These are phyloP conservation scores for Protobothrops mucrosquamatus DNA, from an alignment of 2,113 vertebrate species.

Conservation along the genomic window DNA sequence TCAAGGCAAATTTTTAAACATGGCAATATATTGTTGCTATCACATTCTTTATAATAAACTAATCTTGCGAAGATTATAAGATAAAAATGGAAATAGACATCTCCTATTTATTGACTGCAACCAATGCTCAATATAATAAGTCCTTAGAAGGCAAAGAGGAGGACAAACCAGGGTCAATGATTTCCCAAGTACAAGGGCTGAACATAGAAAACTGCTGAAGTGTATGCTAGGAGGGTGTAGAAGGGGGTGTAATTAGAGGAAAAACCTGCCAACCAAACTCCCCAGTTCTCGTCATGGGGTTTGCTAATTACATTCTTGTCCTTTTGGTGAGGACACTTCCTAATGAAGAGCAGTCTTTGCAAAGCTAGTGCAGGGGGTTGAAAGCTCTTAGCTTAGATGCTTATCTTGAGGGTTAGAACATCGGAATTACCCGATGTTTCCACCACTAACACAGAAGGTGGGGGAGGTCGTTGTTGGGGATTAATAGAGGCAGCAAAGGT, in stretches of 20 bases:
- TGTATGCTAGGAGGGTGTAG: neutral
- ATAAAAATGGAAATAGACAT: neutral
- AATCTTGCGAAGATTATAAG: neutral
- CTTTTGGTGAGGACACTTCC: slow-evolving; percentile 9
- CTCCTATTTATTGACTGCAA: neutral
- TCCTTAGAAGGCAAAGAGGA: neutral
- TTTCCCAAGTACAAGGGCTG: neutral
- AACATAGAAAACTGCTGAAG: neutral
- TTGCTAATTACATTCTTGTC: slow-evolving; percentile 1
- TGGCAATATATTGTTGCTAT: neutral
- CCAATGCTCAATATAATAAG: neutral
- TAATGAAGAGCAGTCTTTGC: slow-evolving; percentile 1
- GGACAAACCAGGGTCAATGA: neutral
- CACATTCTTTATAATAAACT: neutral
- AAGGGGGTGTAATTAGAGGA: neutral
- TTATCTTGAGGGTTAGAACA: slow-evolving; percentile 26
- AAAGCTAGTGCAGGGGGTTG: slow-evolving; percentile 13
- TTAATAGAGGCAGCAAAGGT: slow-evolving; percentile 45
- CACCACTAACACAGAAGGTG: slow-evolving; percentile 29
- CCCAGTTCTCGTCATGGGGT: neutral
- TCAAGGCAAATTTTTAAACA: neutral
- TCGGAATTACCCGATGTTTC: slow-evolving; percentile 26
- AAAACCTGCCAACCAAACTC: neutral
- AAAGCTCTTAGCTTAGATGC: slow-evolving; percentile 18
- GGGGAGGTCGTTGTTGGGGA: slow-evolving; percentile 42